A percentile compares a stretch with the other conserved stretches of the same genome.
Conservation (phyloP, 1,140 invertebrate species). For the Centruroides vittatus region DNA sequence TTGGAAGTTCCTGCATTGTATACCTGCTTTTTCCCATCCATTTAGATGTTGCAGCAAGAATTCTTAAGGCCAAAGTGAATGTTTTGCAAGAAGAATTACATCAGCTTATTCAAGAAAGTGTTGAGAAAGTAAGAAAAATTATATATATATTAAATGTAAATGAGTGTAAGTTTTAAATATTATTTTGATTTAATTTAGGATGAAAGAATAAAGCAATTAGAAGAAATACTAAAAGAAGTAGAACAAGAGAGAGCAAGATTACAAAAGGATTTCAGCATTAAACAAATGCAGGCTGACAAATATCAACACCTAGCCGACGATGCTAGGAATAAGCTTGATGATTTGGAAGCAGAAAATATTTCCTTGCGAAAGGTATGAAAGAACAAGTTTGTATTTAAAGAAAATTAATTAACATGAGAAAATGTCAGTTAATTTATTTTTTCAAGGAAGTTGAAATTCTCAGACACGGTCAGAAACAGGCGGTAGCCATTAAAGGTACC, state of each 20-base stretch:
- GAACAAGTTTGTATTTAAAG: not conserved
- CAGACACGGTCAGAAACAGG: slow-evolving; percentile 28
- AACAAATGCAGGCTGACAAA: slow-evolving; percentile 11
- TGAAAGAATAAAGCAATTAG: slow-evolving; percentile 10
- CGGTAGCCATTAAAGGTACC: slow-evolving; percentile 25
- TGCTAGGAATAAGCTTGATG: slow-evolving; percentile 10
- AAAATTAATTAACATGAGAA: not conserved
- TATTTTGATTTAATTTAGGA: slow-evolving; percentile 1
- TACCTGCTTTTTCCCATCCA: too few relatives aligned
- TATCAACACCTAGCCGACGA: slow-evolving; percentile 8
- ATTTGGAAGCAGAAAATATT: slow-evolving; percentile 10
- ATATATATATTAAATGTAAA: not conserved
- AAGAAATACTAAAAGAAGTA: slow-evolving; percentile 10
- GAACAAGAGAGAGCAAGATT: slow-evolving; percentile 8
- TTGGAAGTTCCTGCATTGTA: too few relatives aligned
- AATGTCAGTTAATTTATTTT: not conserved
- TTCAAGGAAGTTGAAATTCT: slow-evolving; percentile 28
- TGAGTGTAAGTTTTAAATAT: not conserved
- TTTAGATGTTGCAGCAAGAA: slow-evolving; percentile 10
- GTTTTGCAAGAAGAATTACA: slow-evolving; percentile 12
- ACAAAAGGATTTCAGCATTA: slow-evolving; percentile 7
- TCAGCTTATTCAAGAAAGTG: slow-evolving; percentile 12
- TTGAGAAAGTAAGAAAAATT: slow-evolving; percentile 8
- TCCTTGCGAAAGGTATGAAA: slow-evolving; percentile 10
- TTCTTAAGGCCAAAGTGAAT: slow-evolving; percentile 14